phyloP scores from a whole-genome alignment of 2,113 vertebrate species.

The Neoarius graeffei region DNA sequence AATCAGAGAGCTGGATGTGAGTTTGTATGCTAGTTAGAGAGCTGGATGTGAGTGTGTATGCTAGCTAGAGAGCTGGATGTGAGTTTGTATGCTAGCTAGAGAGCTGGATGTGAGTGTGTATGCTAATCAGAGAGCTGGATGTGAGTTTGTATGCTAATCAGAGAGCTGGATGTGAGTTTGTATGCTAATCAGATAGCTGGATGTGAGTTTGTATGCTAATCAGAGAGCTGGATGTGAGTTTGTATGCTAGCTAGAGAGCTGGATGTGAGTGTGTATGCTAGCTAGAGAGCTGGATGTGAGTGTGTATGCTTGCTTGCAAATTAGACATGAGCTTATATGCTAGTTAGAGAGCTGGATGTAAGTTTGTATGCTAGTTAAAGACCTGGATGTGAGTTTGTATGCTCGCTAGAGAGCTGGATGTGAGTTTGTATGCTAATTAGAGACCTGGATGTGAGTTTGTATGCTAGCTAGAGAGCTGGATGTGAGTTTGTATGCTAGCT shows the following conservation, averaged over 20 bases:
- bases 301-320: too few relatives aligned
- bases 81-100: background rate
- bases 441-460: background rate
- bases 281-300: background rate
- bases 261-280: too few relatives aligned
- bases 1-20: background rate
- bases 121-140: background rate
- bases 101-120: too few relatives aligned
- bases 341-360: too few relatives aligned
- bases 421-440: too few relatives aligned
- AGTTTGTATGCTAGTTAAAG: too few relatives aligned
- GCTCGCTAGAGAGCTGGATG: too few relatives aligned
- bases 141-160: background rate
- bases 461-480: background rate
- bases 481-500: background rate
- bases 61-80: background rate
- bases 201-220: too few relatives aligned
- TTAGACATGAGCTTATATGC: too few relatives aligned
- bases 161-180: background rate
- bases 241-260: background rate
- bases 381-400: too few relatives aligned
- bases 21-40: background rate
- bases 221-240: background rate
- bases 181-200: too few relatives aligned
- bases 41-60: too few relatives aligned